Conservation (phyloP, 2,797 vertebrate species). For the Triplophysa bombifrons region DNA sequence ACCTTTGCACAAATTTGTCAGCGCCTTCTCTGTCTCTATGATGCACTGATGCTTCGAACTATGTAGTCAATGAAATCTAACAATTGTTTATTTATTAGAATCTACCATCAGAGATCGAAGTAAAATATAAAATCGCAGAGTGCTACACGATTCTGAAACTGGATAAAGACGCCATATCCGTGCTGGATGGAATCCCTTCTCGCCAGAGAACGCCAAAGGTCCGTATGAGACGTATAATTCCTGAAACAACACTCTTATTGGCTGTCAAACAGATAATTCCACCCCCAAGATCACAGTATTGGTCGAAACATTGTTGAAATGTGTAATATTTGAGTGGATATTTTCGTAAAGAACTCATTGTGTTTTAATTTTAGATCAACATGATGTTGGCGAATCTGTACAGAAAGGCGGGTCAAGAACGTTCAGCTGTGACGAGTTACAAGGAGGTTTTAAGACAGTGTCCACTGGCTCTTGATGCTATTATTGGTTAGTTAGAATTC, state of each 20-base stretch:
- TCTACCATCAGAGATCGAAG: constrained; percentile 96
- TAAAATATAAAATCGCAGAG: constrained; percentile 99
- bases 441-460: constrained; percentile 97
- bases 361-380: constrained; percentile 84
- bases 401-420: constrained; percentile 96
- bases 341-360: not conserved
- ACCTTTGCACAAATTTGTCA: not conserved
- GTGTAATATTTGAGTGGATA: too few species aligned
- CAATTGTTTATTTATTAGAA: constrained; percentile 72
- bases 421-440: constrained; percentile 96
- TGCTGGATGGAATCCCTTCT: constrained; percentile 95
- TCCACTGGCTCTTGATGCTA: constrained; percentile 93
- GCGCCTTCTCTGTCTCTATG: not conserved
- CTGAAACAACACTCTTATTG: too few species aligned
- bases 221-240: not conserved
- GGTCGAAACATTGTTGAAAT: too few species aligned
- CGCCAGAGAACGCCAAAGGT: constrained; percentile 98
- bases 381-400: constrained; percentile 99
- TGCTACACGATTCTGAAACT: constrained; percentile 97
- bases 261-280: too few species aligned
- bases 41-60: not conserved
- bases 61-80: not conserved
- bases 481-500: constrained; percentile 81
- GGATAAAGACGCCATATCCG: constrained; percentile 97
- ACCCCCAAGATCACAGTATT: too few species aligned